Evolutionary conservation across 2,113 vertebrate species (phyloP), one percentile per base, ranked within the genome.

Genomic region (Scalopus aquaticus): DNA sequence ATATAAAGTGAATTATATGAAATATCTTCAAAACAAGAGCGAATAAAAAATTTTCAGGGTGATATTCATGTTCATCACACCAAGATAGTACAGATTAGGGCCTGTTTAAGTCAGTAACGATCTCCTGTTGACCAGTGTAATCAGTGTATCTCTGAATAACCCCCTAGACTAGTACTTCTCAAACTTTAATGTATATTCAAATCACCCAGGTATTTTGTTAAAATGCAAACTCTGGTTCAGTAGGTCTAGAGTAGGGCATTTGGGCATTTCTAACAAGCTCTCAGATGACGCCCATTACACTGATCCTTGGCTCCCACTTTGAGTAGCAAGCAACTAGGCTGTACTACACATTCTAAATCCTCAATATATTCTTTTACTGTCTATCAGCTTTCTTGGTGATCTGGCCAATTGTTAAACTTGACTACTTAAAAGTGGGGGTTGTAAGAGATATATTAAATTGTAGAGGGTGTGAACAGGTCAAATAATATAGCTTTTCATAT

Each of bases 391-490:
- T 90, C 62, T 49, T 84, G 28, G 39, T 84, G 54, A 32, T 81
- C 60, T 96, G 74, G n/a, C 17, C 15, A 51, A 0, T 82, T 90
- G n/a, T 85, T 67, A 93, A 77, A 65, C 12, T 65, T 93, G 60
- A 79, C 4, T 80, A 67, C 64, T 80, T 84, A 83, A 94, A 95
- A 86, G 32, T 76, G 22, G 44, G 37, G 7, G 8, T 74, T 82
- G 84, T 80, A 90, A 84, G n/a, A 91, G 24, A 44, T 88, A 17
- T 86, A 49, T 93, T 81, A 73, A 96, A 78, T 28, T 94, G 35
- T 49, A 90, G 11, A 94, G 49, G 56, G 80, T 9, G 24, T 81
- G 56, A 35, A 64, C 19, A 81, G 39, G 37, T 82, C 54, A 91
- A 22, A 30, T 62, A 10, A 62, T 62, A 62, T 1, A 26, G 11